These are phyloP conservation scores for Drosophila prolongata DNA, from an alignment of 2,888 invertebrate genomes.

Conservation along the genomic window DNA sequence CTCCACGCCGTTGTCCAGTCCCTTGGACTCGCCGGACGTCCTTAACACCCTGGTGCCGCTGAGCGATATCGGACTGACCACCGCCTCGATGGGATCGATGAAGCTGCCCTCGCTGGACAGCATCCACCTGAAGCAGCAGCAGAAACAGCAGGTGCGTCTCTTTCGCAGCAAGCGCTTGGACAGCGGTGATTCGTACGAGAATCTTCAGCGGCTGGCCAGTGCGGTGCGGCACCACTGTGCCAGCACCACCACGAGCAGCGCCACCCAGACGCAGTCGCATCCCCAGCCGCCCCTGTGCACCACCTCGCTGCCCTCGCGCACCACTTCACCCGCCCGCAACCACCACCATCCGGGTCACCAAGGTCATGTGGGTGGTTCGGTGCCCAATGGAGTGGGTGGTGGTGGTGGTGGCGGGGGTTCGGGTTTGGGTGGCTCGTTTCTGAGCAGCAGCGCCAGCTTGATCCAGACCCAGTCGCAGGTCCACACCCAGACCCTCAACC, in stretches of 20 bases:
- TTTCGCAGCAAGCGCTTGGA: constrained; percentile 80
- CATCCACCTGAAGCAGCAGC: constrained; percentile 80
- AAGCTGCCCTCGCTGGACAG: constrained; percentile 84
- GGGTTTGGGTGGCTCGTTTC: constrained; percentile 62
- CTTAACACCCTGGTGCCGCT: constrained; percentile 84
- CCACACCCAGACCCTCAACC: constrained; percentile 59
- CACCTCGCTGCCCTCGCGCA: constrained; percentile 72
- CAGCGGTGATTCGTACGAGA: constrained; percentile 83
- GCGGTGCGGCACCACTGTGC: constrained; percentile 68
- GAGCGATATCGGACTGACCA: constrained; percentile 83
- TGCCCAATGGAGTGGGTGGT: constrained; percentile 52
- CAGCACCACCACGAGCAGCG: constrained; percentile 34
- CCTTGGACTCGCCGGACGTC: constrained; percentile 92
- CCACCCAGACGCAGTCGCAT: constrained; percentile 29
- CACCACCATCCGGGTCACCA: background rate
- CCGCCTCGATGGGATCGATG: constrained; percentile 84
- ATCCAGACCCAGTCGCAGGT: constrained; percentile 43
- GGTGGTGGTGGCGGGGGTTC: constrained; percentile 2
- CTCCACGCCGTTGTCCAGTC: constrained; percentile 91
- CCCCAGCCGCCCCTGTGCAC: constrained; percentile 41
- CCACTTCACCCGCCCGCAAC: constrained; percentile 65
- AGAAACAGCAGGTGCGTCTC: constrained; percentile 82
- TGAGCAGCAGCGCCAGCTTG: constrained; percentile 81
- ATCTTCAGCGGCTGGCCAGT: constrained; percentile 83
- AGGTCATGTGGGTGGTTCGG: constrained; percentile 41